phyloP scores from a whole-genome alignment of 2,888 invertebrate species.

The Metallyticus violacea region DNA sequence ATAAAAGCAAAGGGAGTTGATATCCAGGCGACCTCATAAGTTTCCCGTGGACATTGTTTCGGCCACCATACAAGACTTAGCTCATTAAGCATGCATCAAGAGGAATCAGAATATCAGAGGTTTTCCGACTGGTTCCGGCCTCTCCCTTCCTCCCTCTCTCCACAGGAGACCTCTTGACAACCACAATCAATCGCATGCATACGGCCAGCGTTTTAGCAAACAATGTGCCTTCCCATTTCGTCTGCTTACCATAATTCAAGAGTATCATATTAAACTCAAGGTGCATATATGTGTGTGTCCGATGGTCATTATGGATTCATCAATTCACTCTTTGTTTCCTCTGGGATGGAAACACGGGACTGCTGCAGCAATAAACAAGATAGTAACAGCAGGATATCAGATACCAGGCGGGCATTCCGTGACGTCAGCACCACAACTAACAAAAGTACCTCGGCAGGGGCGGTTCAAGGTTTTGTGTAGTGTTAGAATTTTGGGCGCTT shows the following conservation, averaged over 20 bases:
- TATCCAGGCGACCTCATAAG: not conserved
- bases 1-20: not conserved
- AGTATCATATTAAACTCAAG: conserved; percentile 4
- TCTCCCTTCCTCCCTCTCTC: no score
- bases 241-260: not conserved
- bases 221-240: conserved; percentile 1
- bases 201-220: not conserved
- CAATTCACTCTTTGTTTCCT: conserved; percentile 16
- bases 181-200: not conserved
- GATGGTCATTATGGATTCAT: conserved; percentile 18
- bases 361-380: conserved; percentile 13
- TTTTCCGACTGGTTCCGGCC: not conserved
- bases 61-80: not conserved
- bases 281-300: not conserved
- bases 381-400: conserved; percentile 2
- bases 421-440: no score
- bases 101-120: not conserved
- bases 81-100: conserved; percentile 15
- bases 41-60: not conserved
- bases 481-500: no score
- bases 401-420: not conserved
- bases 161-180: not conserved
- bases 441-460: no score
- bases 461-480: not conserved
- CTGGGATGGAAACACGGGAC: not conserved